Evolutionary conservation across 1,140 invertebrate genomes (phyloP).

Genomic region (Diploscapter pachys): DNA sequence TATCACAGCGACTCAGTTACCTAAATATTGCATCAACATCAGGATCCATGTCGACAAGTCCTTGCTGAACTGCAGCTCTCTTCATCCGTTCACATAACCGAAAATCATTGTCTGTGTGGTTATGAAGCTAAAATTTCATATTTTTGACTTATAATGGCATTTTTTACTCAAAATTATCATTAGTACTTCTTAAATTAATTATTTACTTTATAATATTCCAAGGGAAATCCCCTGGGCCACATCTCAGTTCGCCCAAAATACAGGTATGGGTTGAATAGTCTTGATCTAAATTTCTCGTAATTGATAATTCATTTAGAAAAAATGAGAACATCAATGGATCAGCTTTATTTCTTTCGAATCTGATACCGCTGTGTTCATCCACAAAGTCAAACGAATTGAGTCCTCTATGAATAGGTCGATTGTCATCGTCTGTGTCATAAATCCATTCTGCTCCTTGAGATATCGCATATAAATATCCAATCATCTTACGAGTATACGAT

Average conservation of each 20-base stretch:
- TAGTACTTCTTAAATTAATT: background rate
- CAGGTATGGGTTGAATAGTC: constrained; percentile 55
- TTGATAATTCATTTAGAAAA: background rate
- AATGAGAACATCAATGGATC: background rate
- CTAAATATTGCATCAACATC: constrained; percentile 59
- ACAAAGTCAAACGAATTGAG: constrained; percentile 10
- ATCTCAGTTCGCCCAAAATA: constrained; percentile 56
- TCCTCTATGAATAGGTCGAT: constrained; percentile 40
- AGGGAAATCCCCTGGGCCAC: constrained; percentile 56
- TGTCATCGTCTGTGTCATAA: constrained; percentile 60
- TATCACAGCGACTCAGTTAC: background rate
- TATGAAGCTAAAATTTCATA: constrained; percentile 18
- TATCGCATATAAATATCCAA: constrained; percentile 50
- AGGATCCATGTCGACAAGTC: constrained; percentile 58
- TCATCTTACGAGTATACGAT: constrained; percentile 44
- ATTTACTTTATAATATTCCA: constrained; percentile 31
- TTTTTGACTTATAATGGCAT: constrained; percentile 1
- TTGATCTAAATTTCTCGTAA: background rate
- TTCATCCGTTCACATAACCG: constrained; percentile 21
- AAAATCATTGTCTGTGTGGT: background rate
- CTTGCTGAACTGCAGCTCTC: constrained; percentile 55
- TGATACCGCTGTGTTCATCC: constrained; percentile 7
- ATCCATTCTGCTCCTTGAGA: constrained; percentile 54
- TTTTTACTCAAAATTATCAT: constrained; percentile 8
- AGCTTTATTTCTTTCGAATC: constrained; percentile 9